Base-by-base conservation (phyloP, 2,797 vertebrate genomes). In the Helarctos malayanus region DNA sequence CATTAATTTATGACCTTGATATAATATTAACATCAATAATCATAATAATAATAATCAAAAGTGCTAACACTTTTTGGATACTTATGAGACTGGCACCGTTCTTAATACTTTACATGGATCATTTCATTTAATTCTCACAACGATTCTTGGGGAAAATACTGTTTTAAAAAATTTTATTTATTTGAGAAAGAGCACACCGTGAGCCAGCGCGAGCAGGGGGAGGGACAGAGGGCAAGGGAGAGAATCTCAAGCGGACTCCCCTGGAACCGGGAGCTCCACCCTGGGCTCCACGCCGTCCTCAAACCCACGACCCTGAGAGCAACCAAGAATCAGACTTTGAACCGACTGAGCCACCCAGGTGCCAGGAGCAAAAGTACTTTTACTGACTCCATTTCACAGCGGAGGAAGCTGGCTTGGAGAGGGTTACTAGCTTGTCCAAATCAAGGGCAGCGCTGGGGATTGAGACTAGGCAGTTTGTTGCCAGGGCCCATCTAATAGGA, bases 111-210 rank as follows among this genome's bases (percentile, higher is more conserved):
- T 35, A 93, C 32, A n/a, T 56, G 41, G 73, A 59, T 91, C 52
- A 71, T 89, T 91, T 94, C 65, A 80, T 65, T 96, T 73, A 94
- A 85, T 57, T 80, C 47, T 93, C 41, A 52, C 56, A 81, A 89
- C 41, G 69, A 56, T 2, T 8, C 15, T 61, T 56, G 29, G 94
- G n/a, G 45, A 76, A 86, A 90, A 83, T 84, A 29, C 10, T 80
- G 88, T 27, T 73, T 59, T 41, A 41, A 41, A 41, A 6, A 41
- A 1, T 41, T 41, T 41, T 68, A 68, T 19, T 68, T 35, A 65
- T 65, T 65, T 65, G 61, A 15, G 27, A 15, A 14, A 63, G 61
- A 13, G 59, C 59, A 5, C 11, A 11, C 2, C 4, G 59, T 61
- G 59, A 4, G 59, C 59, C 25, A 61, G 25, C 11, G 11, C 1